A percentile compares a stretch with the other conserved stretches of the same genome.
Evolutionary conservation across 2,888 invertebrate species (phyloP).

Genomic region (Eupithecia insigniata): DNA sequence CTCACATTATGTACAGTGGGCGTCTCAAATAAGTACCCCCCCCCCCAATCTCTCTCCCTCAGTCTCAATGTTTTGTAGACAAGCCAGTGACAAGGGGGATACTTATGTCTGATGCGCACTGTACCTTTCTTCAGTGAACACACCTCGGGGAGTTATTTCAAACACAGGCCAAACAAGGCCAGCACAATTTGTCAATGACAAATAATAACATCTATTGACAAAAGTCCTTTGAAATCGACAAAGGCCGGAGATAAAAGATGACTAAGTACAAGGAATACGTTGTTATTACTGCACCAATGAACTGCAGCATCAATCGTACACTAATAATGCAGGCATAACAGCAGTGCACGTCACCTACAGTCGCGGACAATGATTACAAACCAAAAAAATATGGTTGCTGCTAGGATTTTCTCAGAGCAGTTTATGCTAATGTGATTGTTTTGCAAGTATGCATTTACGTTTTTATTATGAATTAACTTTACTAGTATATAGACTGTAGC

Average conservation of each 20-base stretch:
- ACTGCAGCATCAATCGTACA: slow-evolving; percentile 44
- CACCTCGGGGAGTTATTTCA: not conserved
- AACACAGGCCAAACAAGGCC: not conserved
- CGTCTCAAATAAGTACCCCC: no score
- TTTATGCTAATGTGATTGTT: no score
- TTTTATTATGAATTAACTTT: no score
- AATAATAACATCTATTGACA: slow-evolving; percentile 14
- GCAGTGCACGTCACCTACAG: slow-evolving; percentile 32
- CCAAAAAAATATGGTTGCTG: no score
- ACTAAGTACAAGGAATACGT: slow-evolving; percentile 25
- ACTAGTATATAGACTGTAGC: no score
- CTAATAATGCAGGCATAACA: slow-evolving; percentile 44
- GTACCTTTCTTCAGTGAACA: no score
- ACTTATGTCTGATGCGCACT: no score
- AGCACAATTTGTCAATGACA: slow-evolving; percentile 5
- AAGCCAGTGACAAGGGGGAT: no score
- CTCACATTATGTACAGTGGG: no score
- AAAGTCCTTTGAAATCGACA: slow-evolving; percentile 26
- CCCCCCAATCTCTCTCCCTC: no score
- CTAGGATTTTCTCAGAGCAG: not conserved
- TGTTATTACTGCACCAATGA: slow-evolving; percentile 39
- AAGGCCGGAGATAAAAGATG: slow-evolving; percentile 30
- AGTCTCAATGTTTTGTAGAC: no score
- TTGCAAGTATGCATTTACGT: no score
- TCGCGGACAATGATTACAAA: not conserved